Base-by-base conservation (phyloP, 1,140 invertebrate genomes). In the Potamilus streckersoni region DNA sequence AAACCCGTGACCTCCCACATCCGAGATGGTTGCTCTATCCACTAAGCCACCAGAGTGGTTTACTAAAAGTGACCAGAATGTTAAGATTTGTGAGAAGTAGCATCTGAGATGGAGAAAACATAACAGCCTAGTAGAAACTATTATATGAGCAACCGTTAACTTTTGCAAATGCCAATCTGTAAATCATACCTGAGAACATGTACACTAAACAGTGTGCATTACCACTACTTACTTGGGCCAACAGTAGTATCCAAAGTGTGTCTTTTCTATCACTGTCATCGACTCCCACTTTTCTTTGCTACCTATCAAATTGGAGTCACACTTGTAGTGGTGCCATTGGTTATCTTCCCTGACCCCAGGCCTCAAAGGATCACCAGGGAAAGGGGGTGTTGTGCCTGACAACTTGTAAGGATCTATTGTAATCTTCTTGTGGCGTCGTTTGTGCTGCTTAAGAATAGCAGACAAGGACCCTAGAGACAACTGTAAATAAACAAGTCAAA, bases 391-490 rank as follows among this genome's bases (percentile, higher is more conserved):
- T n/a, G 74, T 73, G 16, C 78, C 81, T 58, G 83, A 74, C 3
- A 85, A 79, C n/a, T 84, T 81, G 20, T 80, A 82, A 13, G 92
- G 92, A 75, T 93, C 91, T 20, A 94, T 88, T 15, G 85, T 78
- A 2, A 93, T 87, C 84, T 93, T 94, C 62, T 92, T 91, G 84
- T 94, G 93, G 74, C 91, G 90, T 63, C 93, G 91, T 84, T 97
- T 97, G 73, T 94, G 92, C 84, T 96, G 95, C 75, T 94, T 93
- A 49, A 96, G 89, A 73, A 95, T 92, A 71, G 91, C 94, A 15
- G 92, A 89, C n/a, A 94, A 31, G 61, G 17, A 56, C 6, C 27
- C 20, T 20, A 73, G 12, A 20, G 62, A 31, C 12, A 79, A 69
- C 70, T 71, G 55, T 19, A 68, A 74, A 62, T 63, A 61, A 64